These are phyloP conservation scores for Entelurus aequoreus DNA, from an alignment of 2,113 vertebrate species.

Conservation along the genomic window DNA sequence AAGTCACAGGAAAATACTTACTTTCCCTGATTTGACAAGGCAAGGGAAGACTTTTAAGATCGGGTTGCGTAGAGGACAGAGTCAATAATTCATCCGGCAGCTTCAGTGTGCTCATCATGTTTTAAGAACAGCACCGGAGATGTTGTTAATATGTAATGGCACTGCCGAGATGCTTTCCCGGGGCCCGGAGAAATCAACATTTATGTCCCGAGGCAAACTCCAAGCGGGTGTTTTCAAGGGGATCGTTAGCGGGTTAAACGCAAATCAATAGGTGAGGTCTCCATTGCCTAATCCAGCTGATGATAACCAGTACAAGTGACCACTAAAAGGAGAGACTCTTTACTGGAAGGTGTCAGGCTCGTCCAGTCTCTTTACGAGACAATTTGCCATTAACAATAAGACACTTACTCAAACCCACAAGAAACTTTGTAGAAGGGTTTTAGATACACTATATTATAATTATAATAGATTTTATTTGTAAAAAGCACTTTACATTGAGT, in stretches of 20 bases:
- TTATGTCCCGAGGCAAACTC: conserved; percentile 55
- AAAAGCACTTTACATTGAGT: too few relatives aligned
- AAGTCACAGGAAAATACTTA: conserved; percentile 24
- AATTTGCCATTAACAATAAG: not conserved
- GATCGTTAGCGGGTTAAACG: conserved; percentile 78
- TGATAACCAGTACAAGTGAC: conserved; percentile 14
- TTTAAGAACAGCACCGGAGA: conserved; percentile 60
- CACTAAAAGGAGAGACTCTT: not conserved
- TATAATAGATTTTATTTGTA: too few relatives aligned
- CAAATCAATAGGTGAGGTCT: conserved; percentile 82
- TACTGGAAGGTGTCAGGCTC: not conserved
- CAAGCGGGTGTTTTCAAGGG: conserved; percentile 70
- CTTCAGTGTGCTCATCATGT: conserved; percentile 63
- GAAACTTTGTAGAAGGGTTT: too few relatives aligned
- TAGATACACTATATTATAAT: too few relatives aligned
- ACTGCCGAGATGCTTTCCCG: conserved; percentile 44
- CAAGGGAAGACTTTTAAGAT: conserved; percentile 46
- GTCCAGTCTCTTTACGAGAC: not conserved
- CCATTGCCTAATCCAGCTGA: conserved; percentile 66
- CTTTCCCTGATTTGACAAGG: conserved; percentile 28
- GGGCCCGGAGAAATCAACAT: conserved; percentile 54
- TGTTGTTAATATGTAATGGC: conserved; percentile 57
- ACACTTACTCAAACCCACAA: too few relatives aligned
- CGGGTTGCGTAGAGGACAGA: conserved; percentile 66
- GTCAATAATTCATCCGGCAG: conserved; percentile 69